phyloP scores from a whole-genome alignment of 35 echinoderm and acorn worm species.

The Apostichopus californicus region DNA sequence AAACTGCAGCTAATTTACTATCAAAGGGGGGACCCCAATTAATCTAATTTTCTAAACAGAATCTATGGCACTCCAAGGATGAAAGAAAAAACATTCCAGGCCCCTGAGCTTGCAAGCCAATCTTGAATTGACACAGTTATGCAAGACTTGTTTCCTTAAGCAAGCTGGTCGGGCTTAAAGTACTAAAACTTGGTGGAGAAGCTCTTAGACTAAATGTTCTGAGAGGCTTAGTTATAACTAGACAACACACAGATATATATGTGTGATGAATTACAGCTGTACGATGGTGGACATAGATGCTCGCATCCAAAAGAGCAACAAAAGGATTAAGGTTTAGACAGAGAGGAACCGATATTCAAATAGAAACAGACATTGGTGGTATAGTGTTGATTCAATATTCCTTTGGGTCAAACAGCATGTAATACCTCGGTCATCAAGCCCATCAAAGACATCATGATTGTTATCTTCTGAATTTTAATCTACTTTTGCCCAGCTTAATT shows the following conservation, averaged over 20 bases:
- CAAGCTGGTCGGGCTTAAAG: slow-evolving; percentile 14
- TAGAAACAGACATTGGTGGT: not conserved
- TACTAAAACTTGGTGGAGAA: not conserved
- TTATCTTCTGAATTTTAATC: too few relatives aligned
- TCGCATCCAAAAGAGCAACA: not conserved
- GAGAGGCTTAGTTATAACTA: not conserved
- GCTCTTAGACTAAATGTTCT: not conserved
- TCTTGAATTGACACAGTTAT: slow-evolving; percentile 27
- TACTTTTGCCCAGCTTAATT: not conserved
- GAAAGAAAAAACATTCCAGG: not conserved
- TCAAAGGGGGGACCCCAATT: not conserved
- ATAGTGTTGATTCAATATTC: not conserved
- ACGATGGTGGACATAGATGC: not conserved
- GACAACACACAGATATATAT: not conserved
- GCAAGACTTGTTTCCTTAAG: slow-evolving; percentile 35
- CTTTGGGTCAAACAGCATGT: not conserved
- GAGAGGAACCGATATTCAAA: not conserved
- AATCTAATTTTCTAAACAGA: slow-evolving; percentile 29
- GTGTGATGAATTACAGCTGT: not conserved
- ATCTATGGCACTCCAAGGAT: not conserved
- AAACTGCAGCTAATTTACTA: too few relatives aligned
- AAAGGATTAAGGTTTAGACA: not conserved
- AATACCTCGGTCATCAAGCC: not conserved
- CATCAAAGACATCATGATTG: too few relatives aligned
- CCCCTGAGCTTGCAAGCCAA: not conserved